Evolutionary conservation across 2,113 vertebrate species (phyloP), one percentile per base, ranked within the genome.

Genomic region (Stomatorhinus ivindoensis): DNA sequence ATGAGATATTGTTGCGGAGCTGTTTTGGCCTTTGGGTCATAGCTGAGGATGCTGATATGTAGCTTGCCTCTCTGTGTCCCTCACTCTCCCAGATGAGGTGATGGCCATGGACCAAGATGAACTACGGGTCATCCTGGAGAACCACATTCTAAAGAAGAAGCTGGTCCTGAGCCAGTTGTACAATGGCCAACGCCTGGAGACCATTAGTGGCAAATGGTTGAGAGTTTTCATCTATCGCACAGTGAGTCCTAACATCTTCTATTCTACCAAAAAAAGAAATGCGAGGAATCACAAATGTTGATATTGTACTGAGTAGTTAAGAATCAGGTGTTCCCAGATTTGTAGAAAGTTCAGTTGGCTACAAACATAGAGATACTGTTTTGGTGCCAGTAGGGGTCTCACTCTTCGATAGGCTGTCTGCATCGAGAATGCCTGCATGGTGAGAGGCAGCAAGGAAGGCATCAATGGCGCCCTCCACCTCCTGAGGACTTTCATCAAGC

Each of bases 161-260:
- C 61, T 99, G 89, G 95, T 95, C 3, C 96, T 99, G 65, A 97
- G 95, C 87, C 93, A 98, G 89, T 92, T 99, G 89, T 99, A 97
- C 95, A 98, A 98, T 35, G 98, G 98, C 86, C 98, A 99, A 91
- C 94, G 91, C 4, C 95, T 99, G 73, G 97, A 99, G 94, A 99
- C 98, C 61, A 93, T 99, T 0, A 96, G 95, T 89, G 98, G 98
- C 89, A 98, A 97, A 93, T 90, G 94, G 4, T 96, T 99, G 50
- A 94, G 98, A 91, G 98, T 99, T 88, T 99, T 99, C 11, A 95
- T 99, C 46, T 99, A 99, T 91, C 98, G 98, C 86, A 98, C 98
- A 24, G 98, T 99, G 93, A 95, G 97, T 84, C 39, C 44, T n/a
- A 10, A 42, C 42, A 47, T 6, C 17, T 24, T 42, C 44, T 46